These are phyloP conservation scores for Machaerirhynchus nigripectus DNA, from an alignment of 2,113 vertebrate genomes.

Conservation along the genomic window DNA sequence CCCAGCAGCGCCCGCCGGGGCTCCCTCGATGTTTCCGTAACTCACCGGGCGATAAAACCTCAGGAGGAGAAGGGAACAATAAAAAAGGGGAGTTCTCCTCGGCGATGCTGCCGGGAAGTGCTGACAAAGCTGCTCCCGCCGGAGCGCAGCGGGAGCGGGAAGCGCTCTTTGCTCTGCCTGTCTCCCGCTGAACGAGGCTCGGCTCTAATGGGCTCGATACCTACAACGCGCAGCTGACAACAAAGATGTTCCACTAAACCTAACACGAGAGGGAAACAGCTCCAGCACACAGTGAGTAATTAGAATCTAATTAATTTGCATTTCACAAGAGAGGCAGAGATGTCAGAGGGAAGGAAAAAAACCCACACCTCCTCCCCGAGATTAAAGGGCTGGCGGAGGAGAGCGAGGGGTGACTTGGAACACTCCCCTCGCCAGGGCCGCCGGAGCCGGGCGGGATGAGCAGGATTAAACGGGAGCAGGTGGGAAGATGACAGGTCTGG, in stretches of 20 bases:
- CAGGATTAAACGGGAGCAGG: constrained; percentile 54
- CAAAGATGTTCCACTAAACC: constrained; percentile 61
- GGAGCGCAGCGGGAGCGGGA: not conserved
- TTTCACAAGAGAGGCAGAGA: constrained; percentile 71
- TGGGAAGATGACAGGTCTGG: constrained; percentile 39
- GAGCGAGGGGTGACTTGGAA: not conserved
- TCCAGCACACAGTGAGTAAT: constrained; percentile 72
- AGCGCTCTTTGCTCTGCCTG: not conserved
- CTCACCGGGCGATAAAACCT: not conserved
- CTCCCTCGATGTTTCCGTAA: not conserved
- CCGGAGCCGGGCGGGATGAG: not conserved
- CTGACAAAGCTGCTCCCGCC: constrained; percentile 22
- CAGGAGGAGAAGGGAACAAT: not conserved
- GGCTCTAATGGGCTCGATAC: constrained; percentile 38
- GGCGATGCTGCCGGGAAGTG: not conserved
- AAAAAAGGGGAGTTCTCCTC: not conserved
- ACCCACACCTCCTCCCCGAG: not conserved
- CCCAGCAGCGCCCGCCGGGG: not conserved
- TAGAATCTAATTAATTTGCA: constrained; percentile 84
- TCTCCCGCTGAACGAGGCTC: not conserved
- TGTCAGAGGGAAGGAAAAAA: not conserved
- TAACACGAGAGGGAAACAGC: constrained; percentile 54
- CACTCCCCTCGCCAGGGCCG: not conserved
- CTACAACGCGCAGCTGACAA: constrained; percentile 32
- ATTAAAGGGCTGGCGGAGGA: constrained; percentile 63